phyloP scores from a whole-genome alignment of 2,888 invertebrate genomes.

The Tachystola acroxantha region DNA sequence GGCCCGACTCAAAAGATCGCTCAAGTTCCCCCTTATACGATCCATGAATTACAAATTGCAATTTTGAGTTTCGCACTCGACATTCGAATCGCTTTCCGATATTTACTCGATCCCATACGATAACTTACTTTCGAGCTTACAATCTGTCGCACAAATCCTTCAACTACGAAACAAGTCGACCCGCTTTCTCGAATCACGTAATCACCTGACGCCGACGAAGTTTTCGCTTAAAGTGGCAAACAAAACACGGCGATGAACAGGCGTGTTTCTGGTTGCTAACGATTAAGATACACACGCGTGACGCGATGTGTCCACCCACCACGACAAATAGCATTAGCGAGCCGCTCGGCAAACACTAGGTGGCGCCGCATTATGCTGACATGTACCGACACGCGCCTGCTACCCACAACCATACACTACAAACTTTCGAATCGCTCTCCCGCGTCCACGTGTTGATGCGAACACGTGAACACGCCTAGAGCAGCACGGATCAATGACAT shows the following conservation, averaged over 20 bases:
- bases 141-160: conserved; percentile 43
- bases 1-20: conserved; percentile 35
- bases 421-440: conserved; percentile 39
- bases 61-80: conserved; percentile 36
- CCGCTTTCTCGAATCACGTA: conserved; percentile 37
- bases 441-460: conserved; percentile 43
- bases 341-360: conserved; percentile 60
- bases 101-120: conserved; percentile 35
- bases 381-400: conserved; percentile 32
- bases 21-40: conserved; percentile 37
- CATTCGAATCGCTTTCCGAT: conserved; percentile 40
- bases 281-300: conserved; percentile 68
- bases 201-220: conserved; percentile 53
- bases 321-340: conserved; percentile 68
- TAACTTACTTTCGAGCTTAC: conserved; percentile 36
- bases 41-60: conserved; percentile 46
- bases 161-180: conserved; percentile 32
- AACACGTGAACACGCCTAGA: conserved; percentile 40
- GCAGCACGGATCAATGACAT: conserved; percentile 37
- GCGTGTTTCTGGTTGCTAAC: conserved; percentile 61
- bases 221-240: conserved; percentile 58
- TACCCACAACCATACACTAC: conserved; percentile 26
- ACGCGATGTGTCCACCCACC: conserved; percentile 54
- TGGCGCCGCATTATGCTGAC: conserved; percentile 59
- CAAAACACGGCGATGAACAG: conserved; percentile 58